Percentiles rank a stretch among this genome's conserved stretches.
These are phyloP conservation scores for Sebastes minor DNA, from an alignment of 2,797 vertebrate species.

Conservation along the genomic window DNA sequence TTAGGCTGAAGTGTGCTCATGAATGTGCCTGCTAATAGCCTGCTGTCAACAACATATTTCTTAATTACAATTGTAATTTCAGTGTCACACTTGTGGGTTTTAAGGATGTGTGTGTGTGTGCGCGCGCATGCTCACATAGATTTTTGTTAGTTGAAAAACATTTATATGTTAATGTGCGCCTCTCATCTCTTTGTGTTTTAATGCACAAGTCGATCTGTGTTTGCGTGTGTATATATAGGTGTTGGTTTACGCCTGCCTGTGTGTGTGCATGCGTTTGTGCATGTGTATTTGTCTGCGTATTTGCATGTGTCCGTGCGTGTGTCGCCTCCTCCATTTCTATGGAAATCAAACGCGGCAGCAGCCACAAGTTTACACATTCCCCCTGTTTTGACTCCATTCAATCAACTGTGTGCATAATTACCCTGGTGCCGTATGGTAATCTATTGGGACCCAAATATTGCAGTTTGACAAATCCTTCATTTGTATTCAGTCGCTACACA, in stretches of 20 bases:
- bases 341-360: slow-evolving; percentile 78
- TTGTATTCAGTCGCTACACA: slow-evolving; percentile 86
- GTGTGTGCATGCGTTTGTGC: slow-evolving; percentile 8
- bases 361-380: slow-evolving; percentile 82
- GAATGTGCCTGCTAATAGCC: slow-evolving; percentile 20
- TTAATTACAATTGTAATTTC: slow-evolving; percentile 27
- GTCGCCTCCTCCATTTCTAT: slow-evolving; percentile 78
- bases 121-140: neutral
- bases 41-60: slow-evolving; percentile 26
- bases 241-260: slow-evolving; percentile 7
- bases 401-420: slow-evolving; percentile 87
- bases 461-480: slow-evolving; percentile 88
- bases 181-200: slow-evolving; percentile 36
- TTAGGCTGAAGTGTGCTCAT: neutral
- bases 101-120: neutral
- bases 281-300: slow-evolving; percentile 38
- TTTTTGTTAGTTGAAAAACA: slow-evolving; percentile 30
- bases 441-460: slow-evolving; percentile 86
- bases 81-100: slow-evolving; percentile 15
- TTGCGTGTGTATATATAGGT: slow-evolving; percentile 4
- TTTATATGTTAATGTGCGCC: slow-evolving; percentile 41
- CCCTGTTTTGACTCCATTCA: slow-evolving; percentile 84
- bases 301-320: slow-evolving; percentile 50
- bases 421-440: slow-evolving; percentile 81
- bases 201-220: slow-evolving; percentile 29